Percentiles rank a stretch among this genome's conserved stretches.
Evolutionary conservation across 2,888 invertebrate species (phyloP).

Genomic region (Ophion ventricosus): DNA sequence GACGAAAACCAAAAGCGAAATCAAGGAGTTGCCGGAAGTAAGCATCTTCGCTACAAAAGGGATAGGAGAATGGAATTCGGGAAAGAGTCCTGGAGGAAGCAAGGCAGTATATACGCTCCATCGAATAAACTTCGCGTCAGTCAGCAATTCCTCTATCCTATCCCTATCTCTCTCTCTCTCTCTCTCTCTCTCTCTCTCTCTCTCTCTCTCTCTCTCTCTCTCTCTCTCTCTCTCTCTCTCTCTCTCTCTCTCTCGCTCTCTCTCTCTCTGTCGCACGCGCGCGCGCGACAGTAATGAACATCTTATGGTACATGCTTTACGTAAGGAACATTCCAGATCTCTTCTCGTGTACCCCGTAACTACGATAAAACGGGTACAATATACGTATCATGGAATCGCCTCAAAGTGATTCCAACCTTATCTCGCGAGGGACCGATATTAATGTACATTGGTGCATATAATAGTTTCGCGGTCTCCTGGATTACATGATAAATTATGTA

Average conservation of each 20-base stretch:
- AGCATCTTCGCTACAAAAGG: not conserved
- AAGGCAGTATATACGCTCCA: conserved; percentile 46
- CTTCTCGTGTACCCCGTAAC: not conserved
- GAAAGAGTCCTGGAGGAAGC: conserved; percentile 18
- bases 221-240: too few species aligned
- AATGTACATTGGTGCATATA: not conserved
- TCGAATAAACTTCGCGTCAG: conserved; percentile 60
- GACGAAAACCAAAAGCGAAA: conserved; percentile 34
- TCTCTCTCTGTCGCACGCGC: too few species aligned
- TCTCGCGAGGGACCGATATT: not conserved
- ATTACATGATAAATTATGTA: conserved; percentile 27
- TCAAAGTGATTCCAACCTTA: not conserved
- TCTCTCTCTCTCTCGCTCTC: too few species aligned
- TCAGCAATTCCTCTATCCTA: conserved; percentile 6
- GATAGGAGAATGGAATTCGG: not conserved
- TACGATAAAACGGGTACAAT: not conserved
- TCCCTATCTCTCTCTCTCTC: conserved; percentile 32
- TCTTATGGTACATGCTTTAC: conserved; percentile 35
- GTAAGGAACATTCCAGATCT: conserved; percentile 34
- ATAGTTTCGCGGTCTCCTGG: not conserved
- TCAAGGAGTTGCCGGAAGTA: conserved; percentile 36
- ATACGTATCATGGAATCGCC: not conserved
- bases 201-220: too few species aligned
- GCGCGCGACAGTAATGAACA: conserved; percentile 43
- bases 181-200: too few species aligned